Conservation (phyloP, 1,140 invertebrate species). For the Uloborus diversus region DNA sequence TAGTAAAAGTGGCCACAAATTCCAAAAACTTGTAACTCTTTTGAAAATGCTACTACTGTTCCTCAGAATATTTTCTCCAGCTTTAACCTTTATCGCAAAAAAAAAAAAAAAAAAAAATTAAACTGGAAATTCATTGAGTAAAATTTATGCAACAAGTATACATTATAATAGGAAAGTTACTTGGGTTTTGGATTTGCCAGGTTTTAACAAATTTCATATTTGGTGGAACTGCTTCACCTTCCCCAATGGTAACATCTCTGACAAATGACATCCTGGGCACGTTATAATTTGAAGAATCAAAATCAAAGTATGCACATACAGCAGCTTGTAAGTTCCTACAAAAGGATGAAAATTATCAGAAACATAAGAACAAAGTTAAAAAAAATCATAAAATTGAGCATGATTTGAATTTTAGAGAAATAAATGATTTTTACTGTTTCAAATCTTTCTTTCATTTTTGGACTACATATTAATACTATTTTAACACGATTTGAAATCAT, state of each 20-base stretch:
- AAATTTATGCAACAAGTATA: not conserved
- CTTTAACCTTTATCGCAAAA: too few species aligned
- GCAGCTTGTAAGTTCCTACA: constrained; percentile 94
- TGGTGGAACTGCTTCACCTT: constrained; percentile 78
- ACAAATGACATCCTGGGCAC: constrained; percentile 80
- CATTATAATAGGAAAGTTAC: constrained; percentile 62
- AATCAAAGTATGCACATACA: constrained; percentile 94
- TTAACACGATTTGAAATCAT: too few species aligned
- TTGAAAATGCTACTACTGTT: too few species aligned
- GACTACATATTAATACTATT: too few species aligned
- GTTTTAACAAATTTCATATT: constrained; percentile 78
- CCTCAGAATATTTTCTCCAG: too few species aligned
- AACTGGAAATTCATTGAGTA: not conserved
- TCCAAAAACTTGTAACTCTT: too few species aligned
- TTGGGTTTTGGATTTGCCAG: constrained; percentile 83
- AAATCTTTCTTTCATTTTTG: too few species aligned
- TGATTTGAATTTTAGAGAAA: too few species aligned
- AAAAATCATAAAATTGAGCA: too few species aligned
- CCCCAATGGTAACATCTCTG: constrained; percentile 78
- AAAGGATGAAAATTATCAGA: constrained; percentile 65
- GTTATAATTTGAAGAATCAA: constrained; percentile 71
- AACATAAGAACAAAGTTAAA: too few species aligned
- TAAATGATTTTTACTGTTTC: too few species aligned
- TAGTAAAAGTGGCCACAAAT: too few species aligned
- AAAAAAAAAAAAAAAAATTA: not conserved